These are phyloP conservation scores for Aphelocoma californica DNA, from an alignment of 2,797 vertebrate genomes.

Conservation along the genomic window DNA sequence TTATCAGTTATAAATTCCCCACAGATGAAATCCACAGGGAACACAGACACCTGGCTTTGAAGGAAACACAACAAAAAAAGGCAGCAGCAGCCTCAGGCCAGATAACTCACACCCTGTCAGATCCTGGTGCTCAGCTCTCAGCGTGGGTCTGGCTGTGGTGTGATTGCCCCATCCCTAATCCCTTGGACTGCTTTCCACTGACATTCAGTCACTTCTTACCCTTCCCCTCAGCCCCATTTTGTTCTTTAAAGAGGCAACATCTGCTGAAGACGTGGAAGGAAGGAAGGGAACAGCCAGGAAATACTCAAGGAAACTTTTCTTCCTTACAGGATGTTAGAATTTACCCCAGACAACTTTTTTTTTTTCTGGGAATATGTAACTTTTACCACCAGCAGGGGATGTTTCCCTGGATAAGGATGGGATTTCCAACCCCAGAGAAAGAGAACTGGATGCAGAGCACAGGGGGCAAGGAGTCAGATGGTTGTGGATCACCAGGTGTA, in stretches of 20 bases:
- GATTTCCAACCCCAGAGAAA: neutral
- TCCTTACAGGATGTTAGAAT: neutral
- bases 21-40: neutral
- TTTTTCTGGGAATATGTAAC: neutral
- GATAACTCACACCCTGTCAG: neutral
- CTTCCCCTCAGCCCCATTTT: neutral
- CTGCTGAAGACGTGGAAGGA: neutral
- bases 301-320: neutral
- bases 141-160: neutral
- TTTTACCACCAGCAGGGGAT: neutral
- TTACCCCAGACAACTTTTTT: neutral
- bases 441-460: neutral
- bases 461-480: neutral
- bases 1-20: conserved; percentile 37
- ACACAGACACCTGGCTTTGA: neutral
- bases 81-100: neutral
- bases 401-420: neutral
- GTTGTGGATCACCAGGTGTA: fast-evolving
- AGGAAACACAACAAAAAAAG: neutral
- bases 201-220: neutral
- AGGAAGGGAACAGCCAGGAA: neutral
- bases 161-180: neutral
- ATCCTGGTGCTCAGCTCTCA: neutral
- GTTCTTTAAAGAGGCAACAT: neutral
- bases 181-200: neutral